Evolutionary conservation across 1,140 invertebrate genomes (phyloP), one percentile per base, ranked within the genome.

Genomic region (Oreohelix idahoensis): DNA sequence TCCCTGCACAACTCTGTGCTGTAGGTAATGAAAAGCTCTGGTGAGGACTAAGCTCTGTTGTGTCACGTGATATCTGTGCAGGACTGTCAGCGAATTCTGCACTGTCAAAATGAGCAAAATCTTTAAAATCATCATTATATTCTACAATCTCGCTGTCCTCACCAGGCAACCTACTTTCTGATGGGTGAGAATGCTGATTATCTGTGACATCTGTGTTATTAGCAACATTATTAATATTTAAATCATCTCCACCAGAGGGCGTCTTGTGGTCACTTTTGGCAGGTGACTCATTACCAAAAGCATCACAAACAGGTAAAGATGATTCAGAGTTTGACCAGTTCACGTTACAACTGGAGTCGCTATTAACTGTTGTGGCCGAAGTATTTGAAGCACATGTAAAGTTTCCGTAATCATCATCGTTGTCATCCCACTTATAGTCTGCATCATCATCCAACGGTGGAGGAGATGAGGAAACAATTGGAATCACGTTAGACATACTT

Each of bases 351-450:
- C 69, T 45, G 38, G 29, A 38, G 17, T 32, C 63, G 26, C 17
- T 42, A 29, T 71, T 58, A 49, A 83, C 15, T 29, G 49, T 66
- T 58, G 53, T 79, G 77, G 78, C 26, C 39, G 49, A 51, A 35
- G 35, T 58, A 53, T 71, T 35, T 39, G 83, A 85, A 23, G 88
- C 89, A 79, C 86, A 84, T 36, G 88, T 85, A 78, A 90, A 90
- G 51, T 86, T 86, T 45, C 88, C 89, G 88, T 89, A 90, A 85
- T 89, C 88, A 84, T 89, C 87, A 83, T 87, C 87, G 70, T 87
- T 86, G 42, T 88, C 88, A 69, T 89, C 81, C 85, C 81, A 83
- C 10, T 83, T 85, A 69, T 76, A 78, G 29, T 75, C 73, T 63
- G 38, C 70, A 39, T 79, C 79, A 49, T 89, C 88, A 74, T 89